Evolutionary conservation across 2,888 invertebrate species (phyloP), one percentile per base, ranked within the genome.

Genomic region (Harpalus rubripes): DNA sequence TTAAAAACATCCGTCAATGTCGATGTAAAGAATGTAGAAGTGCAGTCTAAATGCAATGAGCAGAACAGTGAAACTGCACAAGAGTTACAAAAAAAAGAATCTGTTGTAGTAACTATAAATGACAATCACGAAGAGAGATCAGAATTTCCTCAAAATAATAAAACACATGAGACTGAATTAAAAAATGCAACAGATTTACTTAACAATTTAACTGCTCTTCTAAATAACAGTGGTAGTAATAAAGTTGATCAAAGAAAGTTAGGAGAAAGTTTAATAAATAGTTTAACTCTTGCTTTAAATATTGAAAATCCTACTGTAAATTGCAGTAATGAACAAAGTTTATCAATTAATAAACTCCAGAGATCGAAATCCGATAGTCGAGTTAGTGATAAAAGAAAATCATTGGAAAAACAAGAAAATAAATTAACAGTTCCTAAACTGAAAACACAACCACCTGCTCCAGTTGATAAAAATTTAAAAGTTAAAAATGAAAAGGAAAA

Each of bases 221-320:
- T 83, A 74, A 83, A 83, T 18, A 59, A 41, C 16, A 18, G 41
- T 16, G 61, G 83, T 10, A 41, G 22, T 32, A 18, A 41, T 58
- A 18, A 59, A 41, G 83, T 83, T 18, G 83, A 83, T 74, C 59
- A 83, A 83, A 68, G 61, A n/a, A 74, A 58, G 61, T 44, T 83
- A n/a, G 83, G 74, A 32, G 83, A 83, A 41, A 83, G 63, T 76
- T 61, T 83, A 22, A 59, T 83, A 44, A 74, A 74, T 10, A 83
- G 83, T 61, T 61, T 83, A 74, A 63, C 83, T 39, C 32, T 74
- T 61, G 83, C 83, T 18, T 74, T 83, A 56, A 58, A 76, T 61
- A 41, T 83, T 1, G 74, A 83, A 22, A 82, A 52, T 26, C 74
- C 83, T 32, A 15, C n/a, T n/a, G 26, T 12, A n/a, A n/a, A 15